A percentile compares a stretch with the other conserved stretches of the same genome.
Evolutionary conservation across 2,888 invertebrate genomes (phyloP).

Genomic region (Zaprionus obscuricornis): DNA sequence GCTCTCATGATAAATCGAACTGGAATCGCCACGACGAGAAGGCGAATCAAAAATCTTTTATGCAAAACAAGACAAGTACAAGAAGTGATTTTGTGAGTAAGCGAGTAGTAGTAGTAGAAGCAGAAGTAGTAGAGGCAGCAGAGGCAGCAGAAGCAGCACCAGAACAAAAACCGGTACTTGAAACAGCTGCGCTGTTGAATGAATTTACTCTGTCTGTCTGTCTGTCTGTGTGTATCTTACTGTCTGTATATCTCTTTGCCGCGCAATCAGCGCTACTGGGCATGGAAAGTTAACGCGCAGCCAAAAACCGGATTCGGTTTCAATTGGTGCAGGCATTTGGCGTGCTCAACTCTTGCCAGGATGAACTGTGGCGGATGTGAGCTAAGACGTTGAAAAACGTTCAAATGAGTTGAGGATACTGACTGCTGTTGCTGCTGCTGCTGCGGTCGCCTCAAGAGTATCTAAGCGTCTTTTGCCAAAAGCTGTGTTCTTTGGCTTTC

Average conservation of each 20-base stretch:
- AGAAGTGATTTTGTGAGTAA: conserved; percentile 1
- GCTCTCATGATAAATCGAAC: conserved; percentile 67
- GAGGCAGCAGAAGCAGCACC: conserved; percentile 29
- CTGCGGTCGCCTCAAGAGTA: conserved; percentile 5
- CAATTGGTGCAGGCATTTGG: conserved; percentile 53
- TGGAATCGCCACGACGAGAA: conserved; percentile 54
- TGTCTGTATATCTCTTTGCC: neutral
- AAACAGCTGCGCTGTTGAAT: no score
- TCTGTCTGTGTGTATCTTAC: conserved; percentile 21
- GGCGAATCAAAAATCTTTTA: conserved; percentile 27
- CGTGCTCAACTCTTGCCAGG: conserved; percentile 43
- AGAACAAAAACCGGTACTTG: no score
- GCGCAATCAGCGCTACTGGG: conserved; percentile 74
- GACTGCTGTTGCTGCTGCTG: conserved; percentile 11
- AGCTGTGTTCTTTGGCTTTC: no score
- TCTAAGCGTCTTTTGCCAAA: conserved; percentile 28
- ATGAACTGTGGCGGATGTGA: conserved; percentile 56
- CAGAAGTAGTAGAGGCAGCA: conserved; percentile 7
- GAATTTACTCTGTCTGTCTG: conserved; percentile 42
- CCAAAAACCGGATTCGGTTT: conserved; percentile 70
- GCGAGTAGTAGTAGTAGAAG: neutral
- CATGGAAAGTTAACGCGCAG: conserved; percentile 69
- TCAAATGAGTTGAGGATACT: no score
- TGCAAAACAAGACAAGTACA: conserved; percentile 37
- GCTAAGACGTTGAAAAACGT: conserved; percentile 8